Base-by-base conservation (phyloP, 1,140 invertebrate genomes). In the Drosophila melanica region DNA sequence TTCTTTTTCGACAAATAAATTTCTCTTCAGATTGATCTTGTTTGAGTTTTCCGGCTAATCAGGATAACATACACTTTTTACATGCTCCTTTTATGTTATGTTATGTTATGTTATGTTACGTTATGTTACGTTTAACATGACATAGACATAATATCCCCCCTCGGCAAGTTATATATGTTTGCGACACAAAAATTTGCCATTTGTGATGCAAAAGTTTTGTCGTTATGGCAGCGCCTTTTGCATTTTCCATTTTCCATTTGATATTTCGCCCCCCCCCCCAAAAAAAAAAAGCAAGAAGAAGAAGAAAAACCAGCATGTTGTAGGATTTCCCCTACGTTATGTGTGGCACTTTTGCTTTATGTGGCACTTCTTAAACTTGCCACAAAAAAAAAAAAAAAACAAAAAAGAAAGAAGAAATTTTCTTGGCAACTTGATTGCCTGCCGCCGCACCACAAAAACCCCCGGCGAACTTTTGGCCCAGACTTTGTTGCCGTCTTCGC, bases 381-480 rank as follows among this genome's bases (percentile, higher is more conserved):
- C 18, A 37, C 23, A 18, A 14, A 48, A 48, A 39, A 9, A 48
- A 51, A 53, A 63, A 53, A 20, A 37, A 47, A 33, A 20, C 37
- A 27, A 39, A 48, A 48, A 4, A 41, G 3, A 47, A 33, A 20
- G 35, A 27, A 39, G 39, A 48, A 4, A 41, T 1, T 5, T 47
- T 54, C 62, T 66, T 59, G 45, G 27, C 51, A 72, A 55, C 39
- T 72, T 42, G 60, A 27, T 14, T 65, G 37, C 37, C 33, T n/a
- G 53, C 55, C 12, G 16, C 41, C 12, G 16, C 41, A 37, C 57
- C n/a, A 20, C 41, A 41, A 23, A 39, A 55, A 55, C 16, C 27
- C 11, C 16, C 47, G 27, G 51, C 62, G 58, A 20, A 57, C 62
- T 72, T 68, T 73, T 67, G 70, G 63, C 64, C 70, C 54, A 68